Base-by-base conservation (phyloP, 53 echinoderm and acorn worm genomes). In the Holothuria leucospilota region DNA sequence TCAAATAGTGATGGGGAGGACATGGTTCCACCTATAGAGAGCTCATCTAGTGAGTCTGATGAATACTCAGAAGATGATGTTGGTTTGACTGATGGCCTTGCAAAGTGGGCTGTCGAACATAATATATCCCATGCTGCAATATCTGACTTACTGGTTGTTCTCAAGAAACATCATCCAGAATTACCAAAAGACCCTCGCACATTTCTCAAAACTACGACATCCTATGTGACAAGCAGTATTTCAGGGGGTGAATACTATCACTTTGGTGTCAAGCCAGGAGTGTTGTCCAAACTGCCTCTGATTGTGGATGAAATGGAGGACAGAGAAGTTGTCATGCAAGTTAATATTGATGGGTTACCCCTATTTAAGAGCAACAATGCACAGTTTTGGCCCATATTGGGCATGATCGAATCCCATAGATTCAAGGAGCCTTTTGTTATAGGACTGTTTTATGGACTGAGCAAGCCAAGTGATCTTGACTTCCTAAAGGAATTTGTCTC, bases 141-240 rank as follows among this genome's bases (percentile, higher is more conserved):
- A 18, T 28, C 46, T 30, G 88, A 67, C 10, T 70, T 88, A 18
- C 62, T 88, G 20, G 5, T 13, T 58, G 26, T 88, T 71, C 82
- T 88, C 56, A 39, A 38, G 6, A 68, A 38, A 27, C 29, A 58
- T 71, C 88, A 88, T 62, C 88, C 82, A 9, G 68, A 38, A 39
- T 71, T 88, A 2, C 88, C 88, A 14, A 88, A 88, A 34, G 71
- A 88, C 25, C 88, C 88, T 49, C 46, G 82, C 30, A 82, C 88
- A 16, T 82, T 88, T 30, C 58, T 88, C 29, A 24, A 53, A 59
- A 83, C 83, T 51, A 20, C 23, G 6, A n/a, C n/a, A n/a, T n/a
- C n/a, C n/a, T n/a, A n/a, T n/a, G n/a, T n/a, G n/a, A n/a, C n/a
- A n/a, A n/a, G n/a, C n/a, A 26, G 12, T 63, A 26, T 63, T 26